These are phyloP conservation scores for Dasypogon diadema DNA, from an alignment of 2,888 invertebrate species.

Conservation along the genomic window DNA sequence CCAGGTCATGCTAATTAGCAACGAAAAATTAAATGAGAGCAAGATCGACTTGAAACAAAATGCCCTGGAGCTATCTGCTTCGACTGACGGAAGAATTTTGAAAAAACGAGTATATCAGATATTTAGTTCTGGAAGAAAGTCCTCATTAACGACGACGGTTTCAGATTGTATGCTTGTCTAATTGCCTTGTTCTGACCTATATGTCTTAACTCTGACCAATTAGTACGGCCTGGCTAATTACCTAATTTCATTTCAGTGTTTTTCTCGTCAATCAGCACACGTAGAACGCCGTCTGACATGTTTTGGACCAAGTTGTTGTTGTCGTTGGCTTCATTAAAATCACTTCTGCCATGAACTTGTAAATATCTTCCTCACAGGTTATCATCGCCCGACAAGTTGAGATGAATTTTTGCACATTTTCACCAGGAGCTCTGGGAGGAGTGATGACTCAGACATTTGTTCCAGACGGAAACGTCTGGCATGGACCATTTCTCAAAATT, in stretches of 20 bases:
- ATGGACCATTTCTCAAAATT: slow-evolving; percentile 17
- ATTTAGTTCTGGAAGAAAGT: too few species aligned
- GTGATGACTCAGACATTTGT: slow-evolving; percentile 20
- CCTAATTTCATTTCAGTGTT: slow-evolving; percentile 6
- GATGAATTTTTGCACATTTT: neutral
- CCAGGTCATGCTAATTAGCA: too few species aligned
- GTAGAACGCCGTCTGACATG: too few species aligned
- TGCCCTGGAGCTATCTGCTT: too few species aligned
- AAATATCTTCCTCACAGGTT: neutral
- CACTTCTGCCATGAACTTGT: slow-evolving; percentile 7
- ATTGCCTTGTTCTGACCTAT: neutral
- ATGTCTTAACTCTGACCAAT: neutral
- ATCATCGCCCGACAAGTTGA: neutral
- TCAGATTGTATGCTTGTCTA: too few species aligned
- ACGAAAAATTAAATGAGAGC: too few species aligned
- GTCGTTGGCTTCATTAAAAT: slow-evolving; percentile 14
- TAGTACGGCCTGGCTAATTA: slow-evolving; percentile 12
- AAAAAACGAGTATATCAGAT: too few species aligned
- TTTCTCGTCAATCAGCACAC: neutral
- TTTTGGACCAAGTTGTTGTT: neutral
- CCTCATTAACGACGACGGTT: too few species aligned
- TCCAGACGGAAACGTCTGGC: neutral
- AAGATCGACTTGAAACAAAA: too few species aligned
- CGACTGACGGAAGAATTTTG: too few species aligned
- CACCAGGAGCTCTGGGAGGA: neutral